Base-by-base conservation (phyloP, 2,888 invertebrate species). In the Ctenicera cuprea region DNA sequence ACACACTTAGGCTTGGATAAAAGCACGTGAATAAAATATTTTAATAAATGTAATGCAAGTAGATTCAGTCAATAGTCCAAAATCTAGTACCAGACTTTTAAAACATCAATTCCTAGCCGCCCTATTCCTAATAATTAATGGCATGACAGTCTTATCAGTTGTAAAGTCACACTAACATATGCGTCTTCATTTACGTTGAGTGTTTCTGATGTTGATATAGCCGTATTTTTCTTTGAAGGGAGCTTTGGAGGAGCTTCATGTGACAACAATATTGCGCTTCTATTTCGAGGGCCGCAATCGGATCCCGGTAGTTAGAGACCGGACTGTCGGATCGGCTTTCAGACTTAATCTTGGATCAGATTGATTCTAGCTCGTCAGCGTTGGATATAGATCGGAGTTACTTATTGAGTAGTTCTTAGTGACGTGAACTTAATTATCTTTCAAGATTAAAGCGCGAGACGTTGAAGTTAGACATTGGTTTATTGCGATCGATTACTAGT, bases 401-500 rank as follows among this genome's bases (percentile, higher is more conserved):
- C 67, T 74, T 74, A 74, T 74, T 64, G 74, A 71, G 74, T 67
- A 68, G 74, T 74, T 74, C 74, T 71, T 71, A 68, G 69, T 74
- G 74, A 74, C 74, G 68, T 64, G 67, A 74, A 74, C 71, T 71
- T 74, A 74, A 74, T 74, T 74, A 74, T 71, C 71, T 67, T 68
- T 67, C 43, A 64, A 71, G 74, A 71, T 71, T 74, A 74, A 71
- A 71, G 69, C 54, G 61, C 41, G 16, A 57, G 74, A 54, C 71
- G 71, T 71, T 37, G 59, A 63, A 62, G 62, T 59, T 68, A 67
- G 69, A 67, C 63, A 59, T 62, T 68, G 67, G 63, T 74, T 74
- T 71, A 74, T 74, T 67, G 62, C 62, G 50, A 57, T 74, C 68
- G 67, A 74, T 73, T 73, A 41, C 18, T 45, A 63, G 54, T 73